A percentile compares a stretch with the other conserved stretches of the same genome.
Conservation (phyloP, 2,113 vertebrate species). For the Plecotus auritus region DNA sequence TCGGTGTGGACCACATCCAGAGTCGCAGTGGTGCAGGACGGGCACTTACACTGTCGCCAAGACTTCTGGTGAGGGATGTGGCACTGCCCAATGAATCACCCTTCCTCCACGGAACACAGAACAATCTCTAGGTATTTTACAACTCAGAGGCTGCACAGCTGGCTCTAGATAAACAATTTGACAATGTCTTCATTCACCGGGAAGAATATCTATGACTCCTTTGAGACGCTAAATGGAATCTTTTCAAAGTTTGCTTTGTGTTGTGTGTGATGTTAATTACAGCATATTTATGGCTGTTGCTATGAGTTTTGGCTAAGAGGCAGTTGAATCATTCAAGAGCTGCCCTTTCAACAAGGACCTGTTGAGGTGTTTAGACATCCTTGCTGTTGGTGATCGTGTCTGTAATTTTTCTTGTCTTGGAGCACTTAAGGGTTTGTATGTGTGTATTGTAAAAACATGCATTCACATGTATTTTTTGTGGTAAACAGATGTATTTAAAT, state of each 20-base stretch:
- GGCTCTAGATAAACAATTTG: conserved; percentile 54
- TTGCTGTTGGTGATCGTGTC: neutral
- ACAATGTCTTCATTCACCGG: conserved; percentile 30
- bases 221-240: conserved; percentile 56
- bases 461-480: neutral
- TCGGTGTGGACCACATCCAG: accelerated
- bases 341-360: conserved; percentile 45
- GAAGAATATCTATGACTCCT: conserved; percentile 42
- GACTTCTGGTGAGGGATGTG: neutral
- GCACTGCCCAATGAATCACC: no score
- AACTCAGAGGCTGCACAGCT: neutral
- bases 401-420: conserved; percentile 43
- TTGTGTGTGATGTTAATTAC: conserved; percentile 51
- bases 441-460: neutral
- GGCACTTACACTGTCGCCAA: accelerated
- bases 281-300: conserved; percentile 49
- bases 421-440: neutral
- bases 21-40: neutral
- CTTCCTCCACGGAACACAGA: neutral
- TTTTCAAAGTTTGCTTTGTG: conserved; percentile 53
- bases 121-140: conserved; percentile 10
- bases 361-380: conserved; percentile 56
- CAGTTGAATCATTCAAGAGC: conserved; percentile 48
- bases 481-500: conserved; percentile 32
- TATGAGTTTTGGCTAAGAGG: conserved; percentile 33